A percentile compares a stretch with the other conserved stretches of the same genome.
Conservation (phyloP, 1,140 invertebrate species). For the Condylostylus longicornis region DNA sequence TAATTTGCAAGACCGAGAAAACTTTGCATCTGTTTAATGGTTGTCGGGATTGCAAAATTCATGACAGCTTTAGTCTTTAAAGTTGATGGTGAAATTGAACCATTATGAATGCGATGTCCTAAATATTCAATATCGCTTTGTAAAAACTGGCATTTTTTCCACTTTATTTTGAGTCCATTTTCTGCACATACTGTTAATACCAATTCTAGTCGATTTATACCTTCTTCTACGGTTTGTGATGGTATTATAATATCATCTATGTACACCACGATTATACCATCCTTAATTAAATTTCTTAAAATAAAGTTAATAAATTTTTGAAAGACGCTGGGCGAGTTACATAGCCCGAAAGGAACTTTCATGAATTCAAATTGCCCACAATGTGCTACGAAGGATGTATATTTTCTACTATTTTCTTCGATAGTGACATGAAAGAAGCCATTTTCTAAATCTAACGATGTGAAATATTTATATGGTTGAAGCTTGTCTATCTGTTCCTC, state of each 20-base stretch:
- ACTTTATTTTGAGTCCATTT: background rate
- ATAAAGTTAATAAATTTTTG: constrained; percentile 24
- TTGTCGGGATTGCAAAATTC: background rate
- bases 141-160: background rate
- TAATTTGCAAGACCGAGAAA: background rate
- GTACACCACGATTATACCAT: background rate
- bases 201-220: background rate
- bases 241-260: constrained; percentile 2
- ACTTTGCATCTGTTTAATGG: background rate
- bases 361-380: constrained; percentile 1
- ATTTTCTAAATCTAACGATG: constrained; percentile 2
- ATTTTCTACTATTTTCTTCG: background rate
- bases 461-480: constrained; percentile 8
- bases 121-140: background rate
- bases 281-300: background rate
- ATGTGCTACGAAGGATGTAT: background rate
- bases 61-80: background rate
- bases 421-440: constrained; percentile 1
- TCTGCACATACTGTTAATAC: background rate
- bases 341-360: constrained; percentile 1
- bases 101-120: background rate
- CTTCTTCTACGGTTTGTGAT: background rate
- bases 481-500: constrained; percentile 17
- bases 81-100: background rate
- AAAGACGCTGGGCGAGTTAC: constrained; percentile 22